These are phyloP conservation scores for Lycorma delicatula DNA, from an alignment of 1,140 invertebrate genomes.

Conservation along the genomic window DNA sequence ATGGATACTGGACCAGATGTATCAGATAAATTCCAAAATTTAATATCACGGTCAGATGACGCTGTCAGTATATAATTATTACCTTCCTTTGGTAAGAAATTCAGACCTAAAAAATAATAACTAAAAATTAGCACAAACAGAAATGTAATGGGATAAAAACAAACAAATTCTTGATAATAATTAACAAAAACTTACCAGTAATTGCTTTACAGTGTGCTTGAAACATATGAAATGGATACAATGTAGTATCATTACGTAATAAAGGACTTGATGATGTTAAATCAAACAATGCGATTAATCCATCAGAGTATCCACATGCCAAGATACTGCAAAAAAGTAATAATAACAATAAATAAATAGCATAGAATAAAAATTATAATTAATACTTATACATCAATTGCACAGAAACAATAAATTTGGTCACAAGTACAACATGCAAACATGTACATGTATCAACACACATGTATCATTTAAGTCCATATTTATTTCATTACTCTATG, in stretches of 20 bases:
- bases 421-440: no score
- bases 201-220: slow-evolving; percentile 39
- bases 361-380: not conserved
- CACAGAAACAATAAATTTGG: no score
- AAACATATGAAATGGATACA: slow-evolving; percentile 39
- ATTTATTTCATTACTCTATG: no score
- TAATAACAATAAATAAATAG: not conserved
- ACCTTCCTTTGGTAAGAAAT: slow-evolving; percentile 35
- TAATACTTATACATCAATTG: no score
- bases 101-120: slow-evolving; percentile 33
- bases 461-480: no score
- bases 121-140: no score
- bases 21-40: slow-evolving; percentile 44
- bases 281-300: slow-evolving; percentile 50
- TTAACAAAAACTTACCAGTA: slow-evolving; percentile 31
- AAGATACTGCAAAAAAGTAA: slow-evolving; percentile 36
- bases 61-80: slow-evolving; percentile 38
- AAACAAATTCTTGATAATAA: not conserved
- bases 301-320: slow-evolving; percentile 53
- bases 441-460: no score
- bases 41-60: slow-evolving; percentile 40
- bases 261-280: slow-evolving; percentile 44
- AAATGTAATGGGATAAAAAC: slow-evolving; percentile 6
- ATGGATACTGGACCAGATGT: slow-evolving; percentile 22
- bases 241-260: slow-evolving; percentile 27